Evolutionary conservation across 2,113 vertebrate species (phyloP).

Genomic region (Anoura caudifer): DNA sequence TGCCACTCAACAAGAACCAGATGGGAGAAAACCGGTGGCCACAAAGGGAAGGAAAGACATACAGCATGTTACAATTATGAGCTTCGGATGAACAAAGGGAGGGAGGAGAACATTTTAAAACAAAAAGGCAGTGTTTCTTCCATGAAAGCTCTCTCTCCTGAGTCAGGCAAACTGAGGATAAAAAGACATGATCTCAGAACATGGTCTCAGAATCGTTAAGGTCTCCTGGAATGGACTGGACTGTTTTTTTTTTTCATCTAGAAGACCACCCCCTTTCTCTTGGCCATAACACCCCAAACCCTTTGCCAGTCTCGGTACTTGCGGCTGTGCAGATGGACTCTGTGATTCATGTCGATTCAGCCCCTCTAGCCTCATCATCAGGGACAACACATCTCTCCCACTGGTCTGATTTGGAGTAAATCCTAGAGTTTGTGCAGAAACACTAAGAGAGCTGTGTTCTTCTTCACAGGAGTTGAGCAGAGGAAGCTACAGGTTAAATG

Average conservation of each 20-base stretch:
- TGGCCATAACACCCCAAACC: not conserved
- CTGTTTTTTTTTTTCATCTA: not conserved
- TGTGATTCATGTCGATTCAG: not conserved
- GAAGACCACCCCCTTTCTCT: not conserved
- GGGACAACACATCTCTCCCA: not conserved
- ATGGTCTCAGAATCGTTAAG: slow-evolving; percentile 36
- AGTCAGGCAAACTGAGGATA: slow-evolving; percentile 14
- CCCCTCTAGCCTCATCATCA: not conserved
- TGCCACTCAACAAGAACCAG: slow-evolving; percentile 64
- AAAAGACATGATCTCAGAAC: slow-evolving; percentile 19
- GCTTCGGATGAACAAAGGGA: slow-evolving; percentile 45
- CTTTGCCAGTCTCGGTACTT: not conserved
- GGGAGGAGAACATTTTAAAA: slow-evolving; percentile 30
- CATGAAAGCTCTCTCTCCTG: not conserved
- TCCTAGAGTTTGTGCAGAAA: not conserved
- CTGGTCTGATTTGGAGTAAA: not conserved
- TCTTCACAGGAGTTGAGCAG: not conserved
- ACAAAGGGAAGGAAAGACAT: slow-evolving; percentile 40
- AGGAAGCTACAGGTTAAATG: not conserved
- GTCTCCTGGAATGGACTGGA: not conserved
- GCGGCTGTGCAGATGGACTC: not conserved
- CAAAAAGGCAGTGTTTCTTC: slow-evolving; percentile 36
- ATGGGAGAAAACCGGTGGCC: slow-evolving; percentile 46
- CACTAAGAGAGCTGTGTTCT: not conserved
- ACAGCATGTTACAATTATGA: slow-evolving; percentile 45